Percentiles rank a stretch among this genome's conserved stretches.
Evolutionary conservation across 2,888 invertebrate species (phyloP).

Genomic region (Cataglyphis livida): DNA sequence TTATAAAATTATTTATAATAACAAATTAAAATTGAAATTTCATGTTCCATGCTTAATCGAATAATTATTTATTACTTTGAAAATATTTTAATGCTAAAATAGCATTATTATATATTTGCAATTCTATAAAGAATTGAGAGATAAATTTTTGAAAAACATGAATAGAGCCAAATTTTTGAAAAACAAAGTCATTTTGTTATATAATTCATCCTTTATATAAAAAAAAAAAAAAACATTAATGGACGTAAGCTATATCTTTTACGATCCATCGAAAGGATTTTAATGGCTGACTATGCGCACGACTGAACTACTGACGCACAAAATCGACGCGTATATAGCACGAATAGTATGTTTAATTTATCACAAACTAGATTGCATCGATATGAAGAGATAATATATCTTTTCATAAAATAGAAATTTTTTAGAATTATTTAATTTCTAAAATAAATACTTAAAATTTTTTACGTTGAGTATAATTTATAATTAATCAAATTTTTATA

Average conservation of each 20-base stretch:
- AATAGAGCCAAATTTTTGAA: neutral
- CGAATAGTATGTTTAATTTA: neutral
- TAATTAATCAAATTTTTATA: neutral
- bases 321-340: neutral
- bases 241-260: neutral
- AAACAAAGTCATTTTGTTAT: neutral
- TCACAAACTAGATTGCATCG: neutral
- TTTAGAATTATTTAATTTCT: neutral
- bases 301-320: slow-evolving; percentile 3
- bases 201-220: neutral
- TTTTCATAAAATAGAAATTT: neutral
- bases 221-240: neutral
- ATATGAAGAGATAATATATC: neutral
- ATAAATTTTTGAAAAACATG: neutral
- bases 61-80: neutral
- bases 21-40: neutral
- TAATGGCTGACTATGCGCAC: slow-evolving; percentile 11
- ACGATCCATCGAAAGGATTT: neutral
- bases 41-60: neutral
- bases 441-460: neutral
- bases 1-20: neutral
- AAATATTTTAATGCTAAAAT: neutral
- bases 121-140: neutral
- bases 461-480: neutral
- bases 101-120: neutral